Conservation (phyloP, 2,888 invertebrate species). For the Taenaris catops region DNA sequence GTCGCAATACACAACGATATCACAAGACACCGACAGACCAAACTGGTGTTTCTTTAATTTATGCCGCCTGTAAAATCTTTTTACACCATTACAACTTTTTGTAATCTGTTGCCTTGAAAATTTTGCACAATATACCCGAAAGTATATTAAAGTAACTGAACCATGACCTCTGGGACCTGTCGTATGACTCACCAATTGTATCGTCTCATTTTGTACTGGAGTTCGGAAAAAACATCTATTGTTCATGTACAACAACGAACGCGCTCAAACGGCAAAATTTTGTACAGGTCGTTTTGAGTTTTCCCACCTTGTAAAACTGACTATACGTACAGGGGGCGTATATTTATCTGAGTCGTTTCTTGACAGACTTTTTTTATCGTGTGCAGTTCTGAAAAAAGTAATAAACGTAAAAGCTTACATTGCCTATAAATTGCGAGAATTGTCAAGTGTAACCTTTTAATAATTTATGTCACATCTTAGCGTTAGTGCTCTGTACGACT, state of each 20-base stretch:
- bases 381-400: slow-evolving; percentile 1
- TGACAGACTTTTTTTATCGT: slow-evolving; percentile 5
- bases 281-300: neutral
- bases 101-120: slow-evolving; percentile 4
- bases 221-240: slow-evolving; percentile 53
- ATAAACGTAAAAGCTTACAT: slow-evolving; percentile 6
- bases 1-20: too few species aligned
- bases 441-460: slow-evolving; percentile 4
- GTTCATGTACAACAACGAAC: slow-evolving; percentile 32
- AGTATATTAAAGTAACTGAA: slow-evolving; percentile 38
- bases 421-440: slow-evolving; percentile 5
- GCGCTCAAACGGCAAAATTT: slow-evolving; percentile 1
- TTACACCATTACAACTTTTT: too few species aligned
- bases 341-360: slow-evolving; percentile 2
- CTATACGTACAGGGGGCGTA: neutral
- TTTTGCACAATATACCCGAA: slow-evolving; percentile 15
- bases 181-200: slow-evolving; percentile 61
- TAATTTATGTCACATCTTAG: slow-evolving; percentile 1
- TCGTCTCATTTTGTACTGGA: slow-evolving; percentile 50
- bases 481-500: too few species aligned
- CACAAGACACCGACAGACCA: too few species aligned
- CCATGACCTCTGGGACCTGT: slow-evolving; percentile 54
- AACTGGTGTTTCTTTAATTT: too few species aligned
- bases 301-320: neutral
- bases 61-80: too few species aligned